These are phyloP conservation scores for Silurus lanzhouensis DNA, from an alignment of 2,797 vertebrate genomes.

Conservation along the genomic window DNA sequence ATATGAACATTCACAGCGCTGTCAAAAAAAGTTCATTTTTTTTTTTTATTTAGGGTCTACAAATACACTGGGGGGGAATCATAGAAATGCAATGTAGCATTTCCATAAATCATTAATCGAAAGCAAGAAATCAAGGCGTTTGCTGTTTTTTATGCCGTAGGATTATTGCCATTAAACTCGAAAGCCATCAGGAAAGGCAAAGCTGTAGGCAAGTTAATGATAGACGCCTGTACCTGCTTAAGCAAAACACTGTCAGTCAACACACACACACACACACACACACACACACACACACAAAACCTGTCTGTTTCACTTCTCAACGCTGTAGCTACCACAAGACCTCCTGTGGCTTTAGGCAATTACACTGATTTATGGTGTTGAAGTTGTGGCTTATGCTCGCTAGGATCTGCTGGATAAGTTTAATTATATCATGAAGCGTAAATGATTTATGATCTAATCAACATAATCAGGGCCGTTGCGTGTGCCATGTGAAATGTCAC, in stretches of 20 bases:
- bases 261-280: constrained; percentile 5
- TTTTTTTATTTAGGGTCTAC: constrained; percentile 8
- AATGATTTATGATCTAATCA: constrained; percentile 37
- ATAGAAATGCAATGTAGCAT: background rate
- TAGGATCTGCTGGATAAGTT: constrained; percentile 28
- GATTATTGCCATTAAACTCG: constrained; percentile 34
- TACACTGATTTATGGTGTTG: constrained; percentile 32
- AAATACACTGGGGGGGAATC: constrained; percentile 1
- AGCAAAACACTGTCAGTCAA: constrained; percentile 26
- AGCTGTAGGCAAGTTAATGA: constrained; percentile 4
- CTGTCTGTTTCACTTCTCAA: constrained; percentile 16
- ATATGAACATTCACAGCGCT: constrained; percentile 53
- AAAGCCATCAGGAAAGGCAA: constrained; percentile 33
- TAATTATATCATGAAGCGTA: constrained; percentile 12
- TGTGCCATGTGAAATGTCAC: constrained; percentile 20
- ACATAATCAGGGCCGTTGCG: background rate
- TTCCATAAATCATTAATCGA: constrained; percentile 34
- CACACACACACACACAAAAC: background rate
- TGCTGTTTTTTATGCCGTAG: constrained; percentile 2
- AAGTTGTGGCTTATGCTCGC: constrained; percentile 16
- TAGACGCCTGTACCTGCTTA: constrained; percentile 26
- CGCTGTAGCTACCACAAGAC: background rate
- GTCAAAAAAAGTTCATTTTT: constrained; percentile 44
- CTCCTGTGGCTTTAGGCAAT: constrained; percentile 15
- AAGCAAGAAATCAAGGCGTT: constrained; percentile 41